Conservation (phyloP, 2,113 vertebrate genomes). For the Rhynchomys soricoides region DNA sequence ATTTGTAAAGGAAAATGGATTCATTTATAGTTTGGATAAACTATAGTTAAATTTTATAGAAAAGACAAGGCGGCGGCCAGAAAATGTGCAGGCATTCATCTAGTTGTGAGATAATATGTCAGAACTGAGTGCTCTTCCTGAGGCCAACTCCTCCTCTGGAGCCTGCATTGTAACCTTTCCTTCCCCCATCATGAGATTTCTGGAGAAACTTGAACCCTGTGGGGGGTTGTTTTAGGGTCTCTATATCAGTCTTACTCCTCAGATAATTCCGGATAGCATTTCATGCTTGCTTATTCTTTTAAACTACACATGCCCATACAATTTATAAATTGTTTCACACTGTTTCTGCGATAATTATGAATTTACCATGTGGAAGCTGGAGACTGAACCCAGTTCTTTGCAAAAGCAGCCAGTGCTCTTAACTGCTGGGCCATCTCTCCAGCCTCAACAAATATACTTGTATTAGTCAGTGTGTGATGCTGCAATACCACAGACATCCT, state of each 20-base stretch:
- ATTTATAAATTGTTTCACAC: not conserved
- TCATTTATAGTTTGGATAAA: not conserved
- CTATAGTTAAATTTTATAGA: not conserved
- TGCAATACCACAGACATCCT: not conserved
- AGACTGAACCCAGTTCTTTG: not conserved
- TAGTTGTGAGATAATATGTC: not conserved
- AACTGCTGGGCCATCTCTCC: not conserved
- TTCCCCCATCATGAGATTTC: not conserved
- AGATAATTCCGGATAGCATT: not conserved
- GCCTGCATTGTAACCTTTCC: not conserved
- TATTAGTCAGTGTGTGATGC: not conserved
- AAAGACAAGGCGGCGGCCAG: not conserved
- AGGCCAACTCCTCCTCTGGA: not conserved
- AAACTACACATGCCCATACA: not conserved
- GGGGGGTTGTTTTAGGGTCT: not conserved
- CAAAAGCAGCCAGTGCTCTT: not conserved
- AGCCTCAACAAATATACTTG: not conserved
- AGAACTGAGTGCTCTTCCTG: not conserved
- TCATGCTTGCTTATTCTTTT: not conserved
- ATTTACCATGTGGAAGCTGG: not conserved
- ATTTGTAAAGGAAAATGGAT: not conserved
- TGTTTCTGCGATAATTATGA: not conserved
- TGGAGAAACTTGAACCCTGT: not conserved
- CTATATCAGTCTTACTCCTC: not conserved
- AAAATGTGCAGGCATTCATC: not conserved